Evolutionary conservation across 2,113 vertebrate species (phyloP).

Genomic region (Fulmarus glacialis): DNA sequence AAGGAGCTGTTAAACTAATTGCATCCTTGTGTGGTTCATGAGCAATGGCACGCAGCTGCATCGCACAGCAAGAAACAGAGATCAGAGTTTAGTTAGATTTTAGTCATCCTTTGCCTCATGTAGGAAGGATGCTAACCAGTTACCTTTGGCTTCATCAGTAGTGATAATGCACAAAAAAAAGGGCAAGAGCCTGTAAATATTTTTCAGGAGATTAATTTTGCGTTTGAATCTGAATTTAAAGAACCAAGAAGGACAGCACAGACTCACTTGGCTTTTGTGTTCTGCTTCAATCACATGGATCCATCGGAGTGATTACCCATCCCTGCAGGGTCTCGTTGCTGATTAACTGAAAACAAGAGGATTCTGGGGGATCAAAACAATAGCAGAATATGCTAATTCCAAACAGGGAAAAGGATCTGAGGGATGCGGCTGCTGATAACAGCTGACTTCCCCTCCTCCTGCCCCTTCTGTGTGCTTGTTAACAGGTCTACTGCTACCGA

Average conservation of each 20-base stretch:
- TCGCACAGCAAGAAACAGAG: background rate
- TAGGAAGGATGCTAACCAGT: background rate
- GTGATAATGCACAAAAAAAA: accelerated
- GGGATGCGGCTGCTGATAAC: background rate
- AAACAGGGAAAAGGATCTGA: background rate
- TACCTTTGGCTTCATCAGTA: background rate
- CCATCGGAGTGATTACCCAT: background rate
- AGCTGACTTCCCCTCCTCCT: background rate
- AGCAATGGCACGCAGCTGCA: background rate
- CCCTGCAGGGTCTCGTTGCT: background rate
- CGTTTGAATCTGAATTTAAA: background rate
- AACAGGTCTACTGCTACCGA: background rate
- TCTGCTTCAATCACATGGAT: background rate
- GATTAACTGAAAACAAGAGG: background rate
- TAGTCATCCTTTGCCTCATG: background rate
- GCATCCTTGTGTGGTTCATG: slow-evolving; percentile 9
- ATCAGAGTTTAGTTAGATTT: background rate
- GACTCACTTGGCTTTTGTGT: background rate
- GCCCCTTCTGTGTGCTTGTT: background rate
- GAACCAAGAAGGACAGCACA: background rate
- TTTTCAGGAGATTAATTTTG: background rate
- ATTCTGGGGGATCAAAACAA: slow-evolving; percentile 1
- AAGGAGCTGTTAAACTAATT: slow-evolving; percentile 61
- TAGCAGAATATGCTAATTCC: background rate
- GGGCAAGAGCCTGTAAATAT: background rate